phyloP scores from a whole-genome alignment of 2,113 vertebrate species.

The Passer montanus region DNA sequence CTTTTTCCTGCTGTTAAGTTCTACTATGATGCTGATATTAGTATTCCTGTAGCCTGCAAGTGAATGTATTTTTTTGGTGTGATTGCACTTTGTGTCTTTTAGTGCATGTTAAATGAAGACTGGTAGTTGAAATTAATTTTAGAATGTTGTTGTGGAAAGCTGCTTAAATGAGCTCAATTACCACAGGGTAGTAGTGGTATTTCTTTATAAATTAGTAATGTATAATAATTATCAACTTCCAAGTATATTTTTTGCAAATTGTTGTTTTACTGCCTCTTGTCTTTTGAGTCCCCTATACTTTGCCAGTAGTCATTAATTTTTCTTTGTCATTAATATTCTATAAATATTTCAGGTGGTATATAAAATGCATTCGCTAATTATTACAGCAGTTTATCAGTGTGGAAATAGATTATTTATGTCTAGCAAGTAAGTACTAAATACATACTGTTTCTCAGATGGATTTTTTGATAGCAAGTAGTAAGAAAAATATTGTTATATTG shows the following conservation, averaged over 20 bases:
- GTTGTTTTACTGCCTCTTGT: slow-evolving; percentile 2
- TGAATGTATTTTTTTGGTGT: background rate
- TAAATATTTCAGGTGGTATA: background rate
- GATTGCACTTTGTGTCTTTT: background rate
- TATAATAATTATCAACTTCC: background rate
- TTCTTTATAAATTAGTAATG: slow-evolving; percentile 3
- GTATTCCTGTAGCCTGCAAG: background rate
- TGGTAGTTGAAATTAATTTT: background rate
- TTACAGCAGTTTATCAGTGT: background rate
- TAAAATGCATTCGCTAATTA: background rate
- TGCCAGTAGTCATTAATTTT: background rate
- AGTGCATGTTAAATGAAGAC: background rate
- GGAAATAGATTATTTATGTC: background rate
- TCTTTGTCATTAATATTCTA: background rate
- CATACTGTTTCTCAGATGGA: background rate
- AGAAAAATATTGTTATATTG: background rate
- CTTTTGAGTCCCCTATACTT: background rate
- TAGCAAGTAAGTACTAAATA: background rate
- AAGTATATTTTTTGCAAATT: background rate
- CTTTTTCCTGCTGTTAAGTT: background rate
- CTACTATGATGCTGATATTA: background rate
- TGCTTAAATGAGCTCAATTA: background rate
- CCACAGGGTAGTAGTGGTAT: background rate
- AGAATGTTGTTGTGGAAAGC: background rate
- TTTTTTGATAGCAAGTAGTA: background rate